Evolutionary conservation across 2,888 invertebrate species (phyloP), one percentile per base, ranked within the genome.

Genomic region (Mythimna impura): DNA sequence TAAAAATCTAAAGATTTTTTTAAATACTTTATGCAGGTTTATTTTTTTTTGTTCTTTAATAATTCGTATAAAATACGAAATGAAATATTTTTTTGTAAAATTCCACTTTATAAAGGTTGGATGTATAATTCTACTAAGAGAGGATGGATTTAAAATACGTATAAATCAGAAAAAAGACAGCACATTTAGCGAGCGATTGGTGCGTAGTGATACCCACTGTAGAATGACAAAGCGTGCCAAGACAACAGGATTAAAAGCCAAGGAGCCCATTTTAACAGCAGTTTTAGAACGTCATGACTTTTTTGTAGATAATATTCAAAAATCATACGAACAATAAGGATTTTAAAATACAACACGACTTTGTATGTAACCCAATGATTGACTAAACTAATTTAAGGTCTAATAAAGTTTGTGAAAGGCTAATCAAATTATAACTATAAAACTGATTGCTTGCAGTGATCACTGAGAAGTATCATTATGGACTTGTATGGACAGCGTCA

Each of bases 121-220:
- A 47, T 47, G 47, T 47, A 1, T 47, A 47, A 47, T 20, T 47
- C 6, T 47, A 47, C 43, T 64, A 22, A n/a, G 17, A 3, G 43
- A 40, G 12, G 54, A 83, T 88, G 87, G 85, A 86, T 87, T 87
- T 85, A 86, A 79, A 83, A 87, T 81, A 84, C 70, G 36, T 67
- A 10, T 52, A 54, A 5, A 40, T 55, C 66, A 68, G 65, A 52
- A 58, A 50, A 63, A 36, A 58, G 75, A 86, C 89, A 91, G 90
- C 88, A 90, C 89, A 82, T 84, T 83, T 87, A 73, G 85, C 86
- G 90, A 90, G 91, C 85, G 88, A 76, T 81, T 78, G 88, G 89
- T 87, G 90, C 86, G 63, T 70, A 64, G 80, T 76, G 79, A 81
- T 79, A 72, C 82, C 79, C 78, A 83, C 83, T 70, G 52, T 60